These are phyloP conservation scores for Halocynthia roretzi DNA, from an alignment of 23 tunicate genomes.

Conservation along the genomic window DNA sequence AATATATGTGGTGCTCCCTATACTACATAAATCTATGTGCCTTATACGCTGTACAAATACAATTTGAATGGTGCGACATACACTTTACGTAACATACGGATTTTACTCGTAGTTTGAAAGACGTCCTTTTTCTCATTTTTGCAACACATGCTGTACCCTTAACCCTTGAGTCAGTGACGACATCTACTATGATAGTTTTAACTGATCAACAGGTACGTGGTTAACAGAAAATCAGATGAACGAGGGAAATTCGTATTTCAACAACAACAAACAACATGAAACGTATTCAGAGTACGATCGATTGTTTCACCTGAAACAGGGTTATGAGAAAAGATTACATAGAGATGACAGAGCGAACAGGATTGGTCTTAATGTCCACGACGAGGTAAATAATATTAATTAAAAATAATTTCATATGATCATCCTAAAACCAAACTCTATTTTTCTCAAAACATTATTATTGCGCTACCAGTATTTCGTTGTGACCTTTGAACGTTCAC, in stretches of 20 bases:
- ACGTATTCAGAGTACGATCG: constrained; percentile 55
- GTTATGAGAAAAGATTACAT: constrained; percentile 68
- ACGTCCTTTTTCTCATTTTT: too few species aligned
- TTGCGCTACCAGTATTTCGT: too few species aligned
- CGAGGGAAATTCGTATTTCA: constrained; percentile 38
- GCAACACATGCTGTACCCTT: background rate
- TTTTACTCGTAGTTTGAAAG: background rate
- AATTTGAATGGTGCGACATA: background rate
- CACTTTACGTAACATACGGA: background rate
- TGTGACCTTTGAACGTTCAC: too few species aligned
- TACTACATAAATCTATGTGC: too few species aligned
- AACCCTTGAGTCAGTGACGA: background rate
- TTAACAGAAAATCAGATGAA: constrained; percentile 22
- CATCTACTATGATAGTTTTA: background rate
- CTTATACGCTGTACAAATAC: background rate
- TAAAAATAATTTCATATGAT: too few species aligned
- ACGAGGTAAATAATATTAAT: constrained; percentile 36
- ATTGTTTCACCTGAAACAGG: constrained; percentile 32
- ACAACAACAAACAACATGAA: constrained; percentile 57
- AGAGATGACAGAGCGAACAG: constrained; percentile 74
- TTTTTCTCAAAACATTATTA: too few species aligned
- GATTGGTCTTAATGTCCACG: constrained; percentile 38
- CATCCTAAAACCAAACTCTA: too few species aligned
- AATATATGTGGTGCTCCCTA: too few species aligned
- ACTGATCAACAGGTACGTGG: constrained; percentile 24